phyloP scores from a whole-genome alignment of 2,113 vertebrate species.

The Lynx canadensis region DNA sequence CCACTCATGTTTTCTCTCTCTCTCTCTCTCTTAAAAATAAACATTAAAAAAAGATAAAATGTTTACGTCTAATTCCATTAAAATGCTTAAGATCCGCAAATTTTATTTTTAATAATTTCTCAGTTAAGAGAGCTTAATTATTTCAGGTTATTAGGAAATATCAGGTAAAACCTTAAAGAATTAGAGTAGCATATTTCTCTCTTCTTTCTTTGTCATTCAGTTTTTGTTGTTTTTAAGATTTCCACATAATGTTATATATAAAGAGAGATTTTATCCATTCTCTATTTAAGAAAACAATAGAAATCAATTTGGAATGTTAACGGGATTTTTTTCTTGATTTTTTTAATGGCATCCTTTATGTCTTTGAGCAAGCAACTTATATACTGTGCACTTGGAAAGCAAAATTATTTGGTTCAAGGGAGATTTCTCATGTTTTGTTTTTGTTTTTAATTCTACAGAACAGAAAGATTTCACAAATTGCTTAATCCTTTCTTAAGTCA shows the following conservation, averaged over 20 bases:
- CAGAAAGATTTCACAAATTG: neutral
- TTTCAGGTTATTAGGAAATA: neutral
- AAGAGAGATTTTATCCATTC: neutral
- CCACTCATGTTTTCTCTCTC: too few species aligned
- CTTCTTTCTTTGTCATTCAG: neutral
- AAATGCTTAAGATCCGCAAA: neutral
- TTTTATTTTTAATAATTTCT: neutral
- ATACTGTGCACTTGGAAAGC: neutral
- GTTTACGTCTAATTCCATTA: neutral
- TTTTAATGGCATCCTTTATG: neutral
- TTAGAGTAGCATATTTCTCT: neutral
- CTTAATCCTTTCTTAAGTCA: neutral
- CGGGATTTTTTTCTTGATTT: neutral
- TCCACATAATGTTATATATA: neutral
- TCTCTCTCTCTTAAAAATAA: too few species aligned
- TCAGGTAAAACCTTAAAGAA: neutral
- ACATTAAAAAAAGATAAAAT: neutral
- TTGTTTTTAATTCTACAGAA: neutral
- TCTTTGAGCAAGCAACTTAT: neutral
- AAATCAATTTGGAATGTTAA: neutral
- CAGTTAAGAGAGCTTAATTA: neutral
- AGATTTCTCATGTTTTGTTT: neutral
- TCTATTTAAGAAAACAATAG: neutral
- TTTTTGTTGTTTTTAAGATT: neutral
- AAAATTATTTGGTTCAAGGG: neutral